Evolutionary conservation across 2,888 invertebrate species (phyloP).

Genomic region (Melikaiella ostensackeni): DNA sequence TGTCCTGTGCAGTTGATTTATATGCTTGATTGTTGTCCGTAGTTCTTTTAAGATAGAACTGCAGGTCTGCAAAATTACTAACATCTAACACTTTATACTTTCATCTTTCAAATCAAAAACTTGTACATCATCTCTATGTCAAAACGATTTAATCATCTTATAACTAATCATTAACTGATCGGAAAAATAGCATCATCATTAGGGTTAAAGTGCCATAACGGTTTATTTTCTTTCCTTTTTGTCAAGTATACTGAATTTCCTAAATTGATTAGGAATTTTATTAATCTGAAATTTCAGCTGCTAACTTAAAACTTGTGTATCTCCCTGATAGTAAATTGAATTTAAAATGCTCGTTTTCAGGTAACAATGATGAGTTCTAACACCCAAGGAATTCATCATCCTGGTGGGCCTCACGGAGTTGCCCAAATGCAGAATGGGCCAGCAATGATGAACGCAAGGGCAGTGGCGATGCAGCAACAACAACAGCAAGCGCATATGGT

Average conservation of each 20-base stretch:
- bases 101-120: not conserved
- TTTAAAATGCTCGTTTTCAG: slow-evolving; percentile 54
- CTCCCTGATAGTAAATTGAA: not conserved
- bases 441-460: slow-evolving; percentile 80
- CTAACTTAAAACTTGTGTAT: not conserved
- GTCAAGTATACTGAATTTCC: not conserved
- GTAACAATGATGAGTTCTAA: slow-evolving; percentile 80
- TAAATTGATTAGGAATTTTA: not conserved
- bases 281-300: not conserved
- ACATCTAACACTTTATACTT: not conserved
- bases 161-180: too few species aligned
- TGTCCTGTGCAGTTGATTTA: not conserved
- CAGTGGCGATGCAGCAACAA: slow-evolving; percentile 77
- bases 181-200: too few species aligned
- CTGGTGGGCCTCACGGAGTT: slow-evolving; percentile 70
- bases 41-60: not conserved
- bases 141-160: too few species aligned
- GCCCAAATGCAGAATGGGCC: slow-evolving; percentile 87
- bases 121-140: too few species aligned
- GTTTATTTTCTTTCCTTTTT: too few species aligned
- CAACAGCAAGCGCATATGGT: slow-evolving; percentile 74
- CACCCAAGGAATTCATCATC: slow-evolving; percentile 76
- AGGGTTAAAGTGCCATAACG: too few species aligned
- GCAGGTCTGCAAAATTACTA: not conserved
- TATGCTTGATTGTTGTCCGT: not conserved